A percentile compares a stretch with the other conserved stretches of the same genome.
phyloP scores from a whole-genome alignment of 2,797 vertebrate species.

The Hafferia zeledoni region DNA sequence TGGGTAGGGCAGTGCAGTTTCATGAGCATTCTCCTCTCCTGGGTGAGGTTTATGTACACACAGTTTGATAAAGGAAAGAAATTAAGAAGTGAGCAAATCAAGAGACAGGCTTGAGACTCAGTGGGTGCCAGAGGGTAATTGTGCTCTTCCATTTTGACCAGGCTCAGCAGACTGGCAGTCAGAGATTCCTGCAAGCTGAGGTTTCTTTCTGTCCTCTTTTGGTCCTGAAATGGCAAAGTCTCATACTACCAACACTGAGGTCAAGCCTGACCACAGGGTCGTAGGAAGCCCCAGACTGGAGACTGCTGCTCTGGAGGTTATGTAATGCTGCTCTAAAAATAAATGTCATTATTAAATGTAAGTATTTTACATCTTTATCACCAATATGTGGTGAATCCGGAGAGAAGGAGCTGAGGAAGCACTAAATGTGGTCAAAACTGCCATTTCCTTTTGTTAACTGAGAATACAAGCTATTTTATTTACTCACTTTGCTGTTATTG shows the following conservation, averaged over 20 bases:
- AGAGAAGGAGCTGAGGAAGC: neutral
- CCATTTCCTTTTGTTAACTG: neutral
- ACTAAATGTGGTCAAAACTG: neutral
- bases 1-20: neutral
- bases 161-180: neutral
- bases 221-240: neutral
- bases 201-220: neutral
- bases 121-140: neutral
- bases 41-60: neutral
- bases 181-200: neutral
- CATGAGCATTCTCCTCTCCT: neutral
- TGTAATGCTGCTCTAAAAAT: neutral
- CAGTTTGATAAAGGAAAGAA: neutral
- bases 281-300: neutral
- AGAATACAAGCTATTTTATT: conserved; percentile 26
- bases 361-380: neutral
- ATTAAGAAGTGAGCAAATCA: neutral
- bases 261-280: neutral
- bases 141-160: neutral
- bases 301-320: neutral
- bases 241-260: neutral
- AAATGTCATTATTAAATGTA: neutral
- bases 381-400: neutral
- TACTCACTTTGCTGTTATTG: conserved; percentile 46
- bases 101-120: neutral